Evolutionary conservation across 2,113 vertebrate species (phyloP), one percentile per base, ranked within the genome.

Genomic region (Myrmecophaga tridactyla): DNA sequence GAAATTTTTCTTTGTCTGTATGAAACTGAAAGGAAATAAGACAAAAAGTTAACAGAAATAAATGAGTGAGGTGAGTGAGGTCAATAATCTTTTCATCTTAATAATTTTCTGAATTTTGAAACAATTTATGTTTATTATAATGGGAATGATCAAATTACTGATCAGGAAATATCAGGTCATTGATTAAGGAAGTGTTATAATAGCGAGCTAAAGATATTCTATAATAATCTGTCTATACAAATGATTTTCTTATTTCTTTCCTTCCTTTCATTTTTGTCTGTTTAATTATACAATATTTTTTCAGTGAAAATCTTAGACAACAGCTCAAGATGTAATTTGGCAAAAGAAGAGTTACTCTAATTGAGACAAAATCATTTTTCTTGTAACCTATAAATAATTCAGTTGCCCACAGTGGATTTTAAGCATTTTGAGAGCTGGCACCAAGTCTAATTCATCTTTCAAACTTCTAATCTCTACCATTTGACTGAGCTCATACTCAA

Each of bases 381-480:
- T 83, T 87, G 4, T 80, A 89, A 93, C 14, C 25, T 41, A 3
- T 20, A 63, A 80, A 67, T 25, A 70, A 70, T 60, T 63, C 39
- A 36, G 20, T 65, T 75, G 63, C 31, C 36, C n/a, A 85, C 13
- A 56, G 43, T 86, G 94, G 34, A 92, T 75, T 80, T 88, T 81
- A 92, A 92, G 83, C 70, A 81, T 23, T 76, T 65, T 34, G 43
- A 70, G 27, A 31, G 25, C 10, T 87, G 4, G 6, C 6, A 86
- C 12, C 51, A 86, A 82, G 23, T 80, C 4, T 53, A 77, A 78
- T 34, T 89, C 46, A 89, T 76, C n/a, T 96, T 94, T 75, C 70
- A 85, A 95, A 95, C 12, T 69, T 89, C 65, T 76, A 73, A 56
- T 89, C 34, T 48, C 20, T 73, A 87, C 17, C 39, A 39, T 80